Evolutionary conservation across 2,888 invertebrate species (phyloP).

Genomic region (Blastobasis adustella): DNA sequence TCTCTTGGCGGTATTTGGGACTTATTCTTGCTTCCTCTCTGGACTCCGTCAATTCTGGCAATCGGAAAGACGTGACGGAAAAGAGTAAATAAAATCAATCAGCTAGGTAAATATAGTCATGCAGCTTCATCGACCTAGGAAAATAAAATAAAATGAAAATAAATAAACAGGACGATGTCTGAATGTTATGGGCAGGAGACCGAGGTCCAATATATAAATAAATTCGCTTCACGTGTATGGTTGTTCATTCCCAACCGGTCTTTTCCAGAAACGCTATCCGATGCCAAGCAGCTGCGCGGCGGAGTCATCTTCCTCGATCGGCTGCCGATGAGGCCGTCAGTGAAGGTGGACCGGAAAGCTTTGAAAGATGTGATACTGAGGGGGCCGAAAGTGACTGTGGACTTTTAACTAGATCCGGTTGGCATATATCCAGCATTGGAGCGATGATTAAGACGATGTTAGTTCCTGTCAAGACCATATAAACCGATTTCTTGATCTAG

Average conservation of each 20-base stretch:
- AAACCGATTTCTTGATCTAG: no score
- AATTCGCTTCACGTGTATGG: no score
- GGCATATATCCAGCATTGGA: neutral
- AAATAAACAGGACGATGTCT: neutral
- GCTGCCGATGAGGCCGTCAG: constrained; percentile 30
- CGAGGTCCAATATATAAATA: neutral
- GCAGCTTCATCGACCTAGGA: neutral
- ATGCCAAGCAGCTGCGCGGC: constrained; percentile 33
- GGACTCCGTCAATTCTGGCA: no score
- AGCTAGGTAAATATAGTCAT: neutral
- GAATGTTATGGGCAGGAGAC: neutral
- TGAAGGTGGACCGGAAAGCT: constrained; percentile 31
- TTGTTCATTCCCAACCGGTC: neutral
- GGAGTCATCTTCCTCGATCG: constrained; percentile 37
- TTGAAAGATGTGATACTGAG: constrained; percentile 32
- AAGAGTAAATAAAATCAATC: neutral
- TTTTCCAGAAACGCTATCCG: constrained; percentile 28
- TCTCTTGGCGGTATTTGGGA: no score
- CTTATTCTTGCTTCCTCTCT: no score
- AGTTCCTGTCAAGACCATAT: no score
- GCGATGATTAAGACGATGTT: neutral
- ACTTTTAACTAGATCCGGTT: neutral
- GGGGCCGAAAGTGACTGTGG: no score
- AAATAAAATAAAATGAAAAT: no score
- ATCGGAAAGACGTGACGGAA: no score